Conservation (phyloP, 2,888 invertebrate species). For the Prosopocoilus inquinatus region DNA sequence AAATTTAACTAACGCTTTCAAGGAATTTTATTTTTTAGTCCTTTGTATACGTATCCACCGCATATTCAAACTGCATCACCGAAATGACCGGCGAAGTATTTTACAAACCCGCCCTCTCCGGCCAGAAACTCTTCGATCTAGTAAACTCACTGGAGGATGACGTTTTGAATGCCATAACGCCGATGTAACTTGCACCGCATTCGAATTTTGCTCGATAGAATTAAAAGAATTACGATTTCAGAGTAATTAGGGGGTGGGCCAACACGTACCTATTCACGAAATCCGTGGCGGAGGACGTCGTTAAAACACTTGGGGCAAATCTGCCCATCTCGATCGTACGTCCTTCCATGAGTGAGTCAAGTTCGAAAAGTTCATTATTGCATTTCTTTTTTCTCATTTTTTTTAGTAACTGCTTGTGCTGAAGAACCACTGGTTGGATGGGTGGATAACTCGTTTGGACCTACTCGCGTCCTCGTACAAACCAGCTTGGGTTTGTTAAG, state of each 20-base stretch:
- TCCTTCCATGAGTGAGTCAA: slow-evolving; percentile 59
- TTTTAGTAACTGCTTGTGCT: slow-evolving; percentile 63
- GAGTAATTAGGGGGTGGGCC: neutral
- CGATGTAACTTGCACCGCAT: slow-evolving; percentile 34
- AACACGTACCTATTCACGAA: neutral
- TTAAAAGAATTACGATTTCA: neutral
- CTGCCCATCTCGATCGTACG: slow-evolving; percentile 67
- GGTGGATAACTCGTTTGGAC: slow-evolving; percentile 90
- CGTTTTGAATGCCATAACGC: slow-evolving; percentile 39
- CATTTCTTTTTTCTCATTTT: too few relatives aligned
- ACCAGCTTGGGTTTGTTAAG: neutral
- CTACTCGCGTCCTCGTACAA: slow-evolving; percentile 52
- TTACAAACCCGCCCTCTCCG: slow-evolving; percentile 48
- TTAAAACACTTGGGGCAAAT: slow-evolving; percentile 49
- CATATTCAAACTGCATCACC: slow-evolving; percentile 63
- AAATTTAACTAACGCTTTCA: too few relatives aligned
- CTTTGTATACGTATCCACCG: slow-evolving; percentile 63
- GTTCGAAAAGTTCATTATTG: neutral
- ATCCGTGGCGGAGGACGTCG: neutral
- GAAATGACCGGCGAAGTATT: slow-evolving; percentile 55
- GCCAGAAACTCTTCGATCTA: slow-evolving; percentile 44
- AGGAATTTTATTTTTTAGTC: slow-evolving; percentile 39
- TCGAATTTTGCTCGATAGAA: neutral
- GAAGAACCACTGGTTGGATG: slow-evolving; percentile 77
- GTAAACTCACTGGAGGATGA: slow-evolving; percentile 50